Evolutionary conservation across 1,140 invertebrate species (phyloP), one percentile per base, ranked within the genome.

Genomic region (Idris sp.): DNA sequence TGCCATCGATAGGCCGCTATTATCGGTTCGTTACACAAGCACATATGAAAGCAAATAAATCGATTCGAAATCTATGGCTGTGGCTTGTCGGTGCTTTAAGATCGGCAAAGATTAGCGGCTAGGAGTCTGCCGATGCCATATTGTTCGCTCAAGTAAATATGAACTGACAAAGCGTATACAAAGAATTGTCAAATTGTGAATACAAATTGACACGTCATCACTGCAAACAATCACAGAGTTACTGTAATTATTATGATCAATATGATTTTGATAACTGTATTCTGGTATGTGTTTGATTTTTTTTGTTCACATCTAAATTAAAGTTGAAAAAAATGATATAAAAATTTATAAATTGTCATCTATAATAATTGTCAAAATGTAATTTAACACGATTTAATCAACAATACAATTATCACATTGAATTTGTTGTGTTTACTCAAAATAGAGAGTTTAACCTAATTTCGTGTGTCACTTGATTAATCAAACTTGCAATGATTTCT

Each of bases 1-100:
- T 48, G 67, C 11, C 67, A 71, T 71, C 67, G 11, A 61, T 61
- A 41, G 46, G n/a, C n/a, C 31, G 44, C 56, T 51, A 61, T 61
- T 53, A 61, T 69, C 65, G 51, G 8, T 31, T 19, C 54, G 54
- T 61, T 69, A 18, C 65, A 49, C 44, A 59, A 58, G 16, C 51
- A 22, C 51, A 26, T 36, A 35, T 44, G 22, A 48, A 40, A 36
- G 28, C 36, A 44, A 58, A 49, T 59, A 43, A 58, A 58, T 59
- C 35, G 64, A 49, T 43, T 33, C 16, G 35, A 3, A 25, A 31
- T 62, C 44, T 31, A 2, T 13, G 43, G 13, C n/a, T n/a, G n/a
- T 6, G 25, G 36, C n/a, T 22, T 30, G 56, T 53, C 59, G 30
- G 59, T 41, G 26, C 62, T 54, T 54, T 49, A 5, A 49, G 48